These are phyloP conservation scores for Vanessa tameamea DNA, from an alignment of 1,140 invertebrate species.

Conservation along the genomic window DNA sequence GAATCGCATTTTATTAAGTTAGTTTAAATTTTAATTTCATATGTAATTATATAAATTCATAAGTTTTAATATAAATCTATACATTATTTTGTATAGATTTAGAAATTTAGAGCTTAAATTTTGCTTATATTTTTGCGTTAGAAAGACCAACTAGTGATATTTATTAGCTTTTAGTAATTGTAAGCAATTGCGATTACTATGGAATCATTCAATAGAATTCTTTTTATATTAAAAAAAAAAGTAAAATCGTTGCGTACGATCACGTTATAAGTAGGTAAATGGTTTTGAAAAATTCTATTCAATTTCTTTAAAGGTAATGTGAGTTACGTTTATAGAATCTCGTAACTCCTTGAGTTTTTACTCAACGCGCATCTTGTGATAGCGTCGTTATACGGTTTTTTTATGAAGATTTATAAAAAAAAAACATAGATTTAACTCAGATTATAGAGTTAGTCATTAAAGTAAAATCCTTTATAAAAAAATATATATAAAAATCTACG, in stretches of 20 bases:
- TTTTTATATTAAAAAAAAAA: slow-evolving; percentile 11
- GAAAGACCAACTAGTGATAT: neutral
- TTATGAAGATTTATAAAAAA: neutral
- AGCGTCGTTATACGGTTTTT: slow-evolving; percentile 19
- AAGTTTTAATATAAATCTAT: too few relatives aligned
- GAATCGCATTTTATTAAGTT: too few relatives aligned
- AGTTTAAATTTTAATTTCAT: too few relatives aligned
- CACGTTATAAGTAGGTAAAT: slow-evolving; percentile 36
- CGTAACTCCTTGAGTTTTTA: slow-evolving; percentile 24
- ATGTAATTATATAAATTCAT: too few relatives aligned
- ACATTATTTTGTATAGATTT: too few relatives aligned
- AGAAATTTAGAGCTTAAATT: too few relatives aligned
- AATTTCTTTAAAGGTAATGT: slow-evolving; percentile 65
- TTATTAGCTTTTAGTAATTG: slow-evolving; percentile 15
- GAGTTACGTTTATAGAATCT: slow-evolving; percentile 46
- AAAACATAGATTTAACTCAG: too few relatives aligned
- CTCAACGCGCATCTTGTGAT: slow-evolving; percentile 46
- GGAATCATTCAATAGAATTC: slow-evolving; percentile 1
- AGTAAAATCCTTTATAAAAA: too few relatives aligned
- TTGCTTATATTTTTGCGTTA: too few relatives aligned
- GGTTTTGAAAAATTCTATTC: slow-evolving; percentile 60
- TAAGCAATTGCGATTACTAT: neutral
- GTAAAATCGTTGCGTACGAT: slow-evolving; percentile 8
- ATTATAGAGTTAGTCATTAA: too few relatives aligned
- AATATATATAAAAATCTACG: too few relatives aligned